Percentiles rank a stretch among this genome's conserved stretches.
These are phyloP conservation scores for Microplitis demolitor DNA, from an alignment of 1,140 invertebrate genomes.

Conservation along the genomic window DNA sequence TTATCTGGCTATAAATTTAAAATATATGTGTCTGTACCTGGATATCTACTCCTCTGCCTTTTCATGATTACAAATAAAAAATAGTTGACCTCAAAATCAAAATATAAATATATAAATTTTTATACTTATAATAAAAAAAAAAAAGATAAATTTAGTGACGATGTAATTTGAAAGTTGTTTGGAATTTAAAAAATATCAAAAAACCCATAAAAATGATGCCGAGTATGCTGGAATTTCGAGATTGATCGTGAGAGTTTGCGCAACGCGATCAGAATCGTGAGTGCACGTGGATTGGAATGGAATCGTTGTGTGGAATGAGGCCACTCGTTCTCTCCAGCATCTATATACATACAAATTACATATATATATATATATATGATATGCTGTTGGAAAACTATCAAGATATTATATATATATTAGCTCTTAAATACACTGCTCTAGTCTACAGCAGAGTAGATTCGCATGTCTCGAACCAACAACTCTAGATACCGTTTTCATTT, in stretches of 20 bases:
- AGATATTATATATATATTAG: background rate
- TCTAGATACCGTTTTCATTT: too few relatives aligned
- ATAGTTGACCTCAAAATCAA: too few relatives aligned
- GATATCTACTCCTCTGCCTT: too few relatives aligned
- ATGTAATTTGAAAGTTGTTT: background rate
- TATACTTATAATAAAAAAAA: too few relatives aligned
- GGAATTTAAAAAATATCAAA: background rate
- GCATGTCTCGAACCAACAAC: too few relatives aligned
- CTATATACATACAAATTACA: background rate
- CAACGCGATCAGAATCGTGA: slow-evolving; percentile 15
- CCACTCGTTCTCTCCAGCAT: slow-evolving; percentile 10
- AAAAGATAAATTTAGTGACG: background rate
- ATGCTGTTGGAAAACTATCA: background rate
- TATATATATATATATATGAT: too few relatives aligned
- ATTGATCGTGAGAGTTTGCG: slow-evolving; percentile 7
- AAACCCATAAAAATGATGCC: background rate
- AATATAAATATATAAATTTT: too few relatives aligned
- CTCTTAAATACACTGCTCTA: background rate
- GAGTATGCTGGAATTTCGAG: background rate
- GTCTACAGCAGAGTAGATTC: background rate
- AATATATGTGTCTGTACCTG: too few relatives aligned
- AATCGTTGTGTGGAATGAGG: slow-evolving; percentile 13
- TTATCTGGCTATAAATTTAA: too few relatives aligned
- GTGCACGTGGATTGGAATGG: slow-evolving; percentile 15
- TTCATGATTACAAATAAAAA: too few relatives aligned